Evolutionary conservation across 1,140 invertebrate genomes (phyloP), one percentile per base, ranked within the genome.

Genomic region (Hydropsyche tenuis): DNA sequence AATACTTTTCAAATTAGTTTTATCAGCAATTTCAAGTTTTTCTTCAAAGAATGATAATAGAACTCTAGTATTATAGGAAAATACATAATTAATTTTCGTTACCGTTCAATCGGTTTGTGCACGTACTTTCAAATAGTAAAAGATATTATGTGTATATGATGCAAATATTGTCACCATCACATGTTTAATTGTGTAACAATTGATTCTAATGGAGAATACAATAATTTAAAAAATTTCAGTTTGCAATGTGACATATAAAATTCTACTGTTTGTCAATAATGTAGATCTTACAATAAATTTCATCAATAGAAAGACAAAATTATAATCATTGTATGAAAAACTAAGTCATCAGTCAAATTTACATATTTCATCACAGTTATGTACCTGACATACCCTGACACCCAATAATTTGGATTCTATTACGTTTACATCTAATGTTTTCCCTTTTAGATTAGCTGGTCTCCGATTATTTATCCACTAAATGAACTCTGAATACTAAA

Each of bases 281-380:
- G 12, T 14, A 7, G 65, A n/a, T 30, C 37, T 23, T 51, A 25
- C 22, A 22, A 30, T 68, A 65, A n/a, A 65, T 45, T 18, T 9
- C 18, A 16, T 65, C 27, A 43, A 23, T 43, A 42, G 37, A 68
- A 51, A 18, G n/a, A 27, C 45, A 68, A 46, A 51, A 68, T 27
- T 11, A 12, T 16, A 16, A 48, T 14, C 12, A 23, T 23, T 65
- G 18, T 43, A 68, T 68, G 65, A 48, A 56, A 70, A 22, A 70
- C 27, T 43, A 56, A 70, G 25, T 70, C 18, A 18, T 70, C 68
- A 70, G 68, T 70, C 68, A 56, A 70, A 48, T 56, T 70, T 45
- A 45, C 43, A 70, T 68, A 56, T 70, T 30, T 70, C 68, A 70
- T 70, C 68, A 70, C 68, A 70, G 68, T 27, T 70, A 23, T 70